Base-by-base conservation (phyloP, 2,888 invertebrate species). In the Clanis bilineata region DNA sequence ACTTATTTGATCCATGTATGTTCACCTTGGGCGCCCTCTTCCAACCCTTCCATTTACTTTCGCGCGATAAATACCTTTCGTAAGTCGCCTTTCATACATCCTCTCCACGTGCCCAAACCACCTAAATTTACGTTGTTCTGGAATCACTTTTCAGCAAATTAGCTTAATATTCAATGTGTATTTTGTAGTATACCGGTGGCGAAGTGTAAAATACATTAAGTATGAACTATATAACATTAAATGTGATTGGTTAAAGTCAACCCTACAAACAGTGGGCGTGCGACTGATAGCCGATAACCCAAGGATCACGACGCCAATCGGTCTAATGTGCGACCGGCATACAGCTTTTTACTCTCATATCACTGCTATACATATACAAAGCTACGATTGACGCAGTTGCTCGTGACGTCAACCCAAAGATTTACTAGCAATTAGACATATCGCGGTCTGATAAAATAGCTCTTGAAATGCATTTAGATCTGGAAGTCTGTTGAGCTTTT, bases 231-330 rank as follows among this genome's bases (percentile, higher is more conserved):
- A n/a, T n/a, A n/a, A n/a, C n/a, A n/a, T n/a, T n/a, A n/a, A n/a
- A n/a, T n/a, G n/a, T n/a, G n/a, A n/a, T n/a, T n/a, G n/a, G n/a
- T n/a, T n/a, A n/a, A n/a, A n/a, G 22, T 6, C 55, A 23, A 23
- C 39, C 39, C 55, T 56, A 56, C 32, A 21, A 5, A 2, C 60
- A 61, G 72, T 77, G 76, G 79, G 78, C 78, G 78, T 74, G 75
- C 64, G 65, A 68, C 64, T 64, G 89, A 88, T 89, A 89, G 86
- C 88, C 88, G 89, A 88, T 89, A 89, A 87, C 88, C 88, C 73
- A 63, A 54, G 65, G 79, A 80, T 79, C 80, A 82, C 72, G 83
- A 78, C 85, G 86, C 84, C 85, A 83, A 76, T 73, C 79, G 79
- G 83, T 88, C 84, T 88, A 76, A 75, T 67, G 71, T 67, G 62